These are phyloP conservation scores for Nomada ferruginata DNA, from an alignment of 2,888 invertebrate genomes.

Conservation along the genomic window DNA sequence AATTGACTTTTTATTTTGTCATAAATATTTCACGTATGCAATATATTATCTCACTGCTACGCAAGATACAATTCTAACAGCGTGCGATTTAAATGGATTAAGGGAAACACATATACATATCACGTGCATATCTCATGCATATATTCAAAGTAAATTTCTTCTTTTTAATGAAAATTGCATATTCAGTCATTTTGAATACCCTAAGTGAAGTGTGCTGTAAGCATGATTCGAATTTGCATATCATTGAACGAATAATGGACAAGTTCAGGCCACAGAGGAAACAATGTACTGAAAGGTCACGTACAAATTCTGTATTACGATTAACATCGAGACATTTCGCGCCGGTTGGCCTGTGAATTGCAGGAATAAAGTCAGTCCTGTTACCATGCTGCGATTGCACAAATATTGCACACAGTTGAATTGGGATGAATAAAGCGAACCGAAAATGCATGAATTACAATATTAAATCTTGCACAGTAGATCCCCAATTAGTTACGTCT, in stretches of 20 bases:
- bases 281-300: constrained; percentile 41
- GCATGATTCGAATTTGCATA: constrained; percentile 37
- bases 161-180: constrained; percentile 4
- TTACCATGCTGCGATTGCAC: not conserved
- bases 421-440: not conserved
- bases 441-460: not conserved
- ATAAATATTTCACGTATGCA: no score
- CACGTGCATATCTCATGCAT: not conserved
- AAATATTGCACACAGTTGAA: not conserved
- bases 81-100: not conserved
- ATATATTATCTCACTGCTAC: no score
- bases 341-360: not conserved
- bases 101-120: not conserved
- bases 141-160: not conserved
- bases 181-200: constrained; percentile 15
- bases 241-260: constrained; percentile 41
- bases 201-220: constrained; percentile 17
- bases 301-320: constrained; percentile 43
- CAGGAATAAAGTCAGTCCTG: constrained; percentile 1
- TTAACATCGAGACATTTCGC: constrained; percentile 36
- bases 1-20: no score
- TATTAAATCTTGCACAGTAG: no score
- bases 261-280: constrained; percentile 8
- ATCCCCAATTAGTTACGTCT: no score
- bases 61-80: no score